Conservation (phyloP, 2,888 invertebrate species). For the Allygus modestus region DNA sequence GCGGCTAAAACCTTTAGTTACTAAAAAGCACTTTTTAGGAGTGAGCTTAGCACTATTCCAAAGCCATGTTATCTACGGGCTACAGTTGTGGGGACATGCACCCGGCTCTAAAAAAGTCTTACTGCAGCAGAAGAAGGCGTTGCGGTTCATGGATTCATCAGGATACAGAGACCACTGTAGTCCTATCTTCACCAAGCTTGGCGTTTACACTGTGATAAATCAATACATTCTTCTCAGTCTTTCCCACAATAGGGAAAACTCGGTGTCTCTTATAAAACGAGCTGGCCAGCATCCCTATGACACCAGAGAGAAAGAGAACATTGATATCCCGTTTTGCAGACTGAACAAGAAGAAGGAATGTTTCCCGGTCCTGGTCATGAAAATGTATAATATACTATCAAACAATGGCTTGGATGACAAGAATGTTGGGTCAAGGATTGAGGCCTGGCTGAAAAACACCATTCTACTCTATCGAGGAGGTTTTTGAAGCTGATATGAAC, state of each 20-base stretch:
- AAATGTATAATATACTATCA: neutral
- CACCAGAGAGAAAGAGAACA: neutral
- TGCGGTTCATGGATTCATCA: neutral
- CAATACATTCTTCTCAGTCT: neutral
- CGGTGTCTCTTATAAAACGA: neutral
- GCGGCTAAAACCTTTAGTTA: neutral
- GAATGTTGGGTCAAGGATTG: neutral
- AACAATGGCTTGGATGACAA: neutral
- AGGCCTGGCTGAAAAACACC: neutral
- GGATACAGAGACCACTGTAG: neutral
- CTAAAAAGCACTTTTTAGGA: neutral
- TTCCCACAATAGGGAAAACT: neutral
- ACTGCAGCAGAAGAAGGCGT: neutral
- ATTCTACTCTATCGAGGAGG: neutral
- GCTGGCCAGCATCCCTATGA: neutral
- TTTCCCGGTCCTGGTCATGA: neutral
- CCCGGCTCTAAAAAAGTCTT: neutral
- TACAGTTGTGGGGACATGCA: neutral
- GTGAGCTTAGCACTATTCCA: neutral
- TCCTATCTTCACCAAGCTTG: neutral
- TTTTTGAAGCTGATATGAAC: neutral
- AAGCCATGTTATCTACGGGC: neutral
- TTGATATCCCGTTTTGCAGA: neutral
- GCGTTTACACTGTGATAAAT: neutral
- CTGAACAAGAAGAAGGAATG: neutral